These are phyloP conservation scores for Calycopis cecrops DNA, from an alignment of 1,140 invertebrate genomes.

Conservation along the genomic window DNA sequence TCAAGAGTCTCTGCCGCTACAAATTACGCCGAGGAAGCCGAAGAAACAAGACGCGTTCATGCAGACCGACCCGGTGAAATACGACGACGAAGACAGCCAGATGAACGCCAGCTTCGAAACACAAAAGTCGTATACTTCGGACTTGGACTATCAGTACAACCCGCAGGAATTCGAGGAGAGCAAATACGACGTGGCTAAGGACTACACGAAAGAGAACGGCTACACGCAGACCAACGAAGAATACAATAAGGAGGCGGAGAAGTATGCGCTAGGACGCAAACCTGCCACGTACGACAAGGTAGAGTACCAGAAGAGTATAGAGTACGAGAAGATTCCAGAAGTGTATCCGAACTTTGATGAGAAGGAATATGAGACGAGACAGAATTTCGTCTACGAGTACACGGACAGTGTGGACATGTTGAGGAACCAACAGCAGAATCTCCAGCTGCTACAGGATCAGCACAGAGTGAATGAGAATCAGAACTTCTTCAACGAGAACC, in stretches of 20 bases:
- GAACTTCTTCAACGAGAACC: constrained; percentile 60
- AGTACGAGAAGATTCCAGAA: constrained; percentile 41
- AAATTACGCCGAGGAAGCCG: constrained; percentile 29
- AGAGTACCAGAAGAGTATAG: constrained; percentile 36
- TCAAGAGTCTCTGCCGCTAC: constrained; percentile 12
- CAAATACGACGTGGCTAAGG: constrained; percentile 43
- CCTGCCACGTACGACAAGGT: constrained; percentile 46
- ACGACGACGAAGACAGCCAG: constrained; percentile 49
- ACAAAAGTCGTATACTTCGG: constrained; percentile 36
- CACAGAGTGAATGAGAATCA: constrained; percentile 53
- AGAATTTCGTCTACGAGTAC: constrained; percentile 33
- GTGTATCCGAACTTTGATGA: constrained; percentile 34
- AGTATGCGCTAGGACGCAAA: constrained; percentile 56
- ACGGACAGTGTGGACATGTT: constrained; percentile 48
- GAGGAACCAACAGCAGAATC: constrained; percentile 57
- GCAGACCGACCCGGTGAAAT: constrained; percentile 56
- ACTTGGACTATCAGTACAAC: constrained; percentile 22
- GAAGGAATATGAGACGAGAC: constrained; percentile 28
- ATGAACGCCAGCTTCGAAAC: constrained; percentile 34
- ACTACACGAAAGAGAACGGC: constrained; percentile 52
- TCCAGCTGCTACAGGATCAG: constrained; percentile 51
- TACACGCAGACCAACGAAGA: constrained; percentile 61
- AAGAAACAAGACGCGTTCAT: constrained; percentile 63
- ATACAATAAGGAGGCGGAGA: constrained; percentile 62
- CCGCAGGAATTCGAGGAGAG: constrained; percentile 29